Conservation (phyloP, 2,797 vertebrate genomes). For the Streptopelia turtur region DNA sequence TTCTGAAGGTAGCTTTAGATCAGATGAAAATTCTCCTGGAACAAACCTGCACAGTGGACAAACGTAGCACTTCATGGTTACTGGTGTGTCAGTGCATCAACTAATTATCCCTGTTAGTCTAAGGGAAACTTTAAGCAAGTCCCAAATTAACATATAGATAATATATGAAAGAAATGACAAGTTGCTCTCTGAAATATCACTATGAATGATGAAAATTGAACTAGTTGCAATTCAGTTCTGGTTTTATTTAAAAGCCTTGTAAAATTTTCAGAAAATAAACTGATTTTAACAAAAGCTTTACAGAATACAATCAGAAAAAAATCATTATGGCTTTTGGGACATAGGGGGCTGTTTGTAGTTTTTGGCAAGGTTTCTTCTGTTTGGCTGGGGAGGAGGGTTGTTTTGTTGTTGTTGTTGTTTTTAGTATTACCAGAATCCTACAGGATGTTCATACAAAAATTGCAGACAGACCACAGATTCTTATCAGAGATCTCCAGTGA, state of each 20-base stretch:
- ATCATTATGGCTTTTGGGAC: neutral
- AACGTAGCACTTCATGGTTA: neutral
- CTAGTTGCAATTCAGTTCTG: neutral
- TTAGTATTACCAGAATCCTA: slow-evolving; percentile 25
- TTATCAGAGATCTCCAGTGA: neutral
- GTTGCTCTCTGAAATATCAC: neutral
- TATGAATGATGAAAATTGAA: neutral
- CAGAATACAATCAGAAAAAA: neutral
- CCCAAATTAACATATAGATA: neutral
- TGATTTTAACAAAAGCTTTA: neutral
- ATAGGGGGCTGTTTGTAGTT: neutral
- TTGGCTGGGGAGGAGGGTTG: neutral
- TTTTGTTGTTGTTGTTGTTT: neutral
- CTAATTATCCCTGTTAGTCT: neutral
- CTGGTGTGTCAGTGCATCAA: neutral
- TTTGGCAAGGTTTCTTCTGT: neutral
- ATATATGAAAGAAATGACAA: neutral
- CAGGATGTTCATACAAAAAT: slow-evolving; percentile 41
- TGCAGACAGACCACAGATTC: slow-evolving; percentile 38
- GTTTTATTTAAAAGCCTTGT: neutral
- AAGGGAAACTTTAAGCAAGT: neutral
- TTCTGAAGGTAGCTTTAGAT: neutral
- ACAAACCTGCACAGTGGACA: neutral
- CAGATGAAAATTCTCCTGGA: neutral
- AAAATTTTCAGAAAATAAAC: neutral